Base-by-base conservation (phyloP, 2,888 invertebrate species). In the Amphipoea oculea region DNA sequence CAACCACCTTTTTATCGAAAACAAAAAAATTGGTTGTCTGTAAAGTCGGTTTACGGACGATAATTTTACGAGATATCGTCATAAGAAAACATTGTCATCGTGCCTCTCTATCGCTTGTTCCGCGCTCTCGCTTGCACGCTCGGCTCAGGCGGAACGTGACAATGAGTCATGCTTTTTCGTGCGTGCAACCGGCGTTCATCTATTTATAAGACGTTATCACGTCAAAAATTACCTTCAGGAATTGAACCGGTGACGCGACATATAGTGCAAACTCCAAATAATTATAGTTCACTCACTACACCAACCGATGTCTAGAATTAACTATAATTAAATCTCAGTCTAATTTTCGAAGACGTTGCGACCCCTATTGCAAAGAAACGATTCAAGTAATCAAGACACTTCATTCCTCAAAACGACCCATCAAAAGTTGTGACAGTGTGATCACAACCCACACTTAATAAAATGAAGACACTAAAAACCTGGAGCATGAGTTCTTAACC, bases 391-490 rank as follows among this genome's bases (percentile, higher is more conserved):
- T 68, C 40, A 14, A 62, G 17, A 40, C 62, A 63, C 51, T 73
- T 76, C 11, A 76, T 82, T 86, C 66, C 17, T n/a, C 11, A 36
- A 48, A 54, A 83, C 42, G 66, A 42, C n/a, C 66, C 48, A 73
- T 82, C 6, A 57, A 73, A 79, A 51, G 81, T 63, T 3, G 48
- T n/a, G 29, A 76, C 51, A 40, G 29, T 42, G 40, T 57, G 63
- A 67, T 66, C 14, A 66, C 65, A 73, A 63, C 20, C 11, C 4
- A 45, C n/a, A 84, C n/a, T 48, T 62, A 68, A 62, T 68, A 68
- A 84, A 84, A 84, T 78, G 75, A 73, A 76, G 71, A 78, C 54
- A 60, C 51, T 63, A 14, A 69, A 48, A 78, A 65, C 51, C 45
- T 68, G 36, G 6, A 54, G n/a, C 12, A 40, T 6, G 20, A 45